A percentile compares a stretch with the other conserved stretches of the same genome.
phyloP scores from a whole-genome alignment of 2,888 invertebrate genomes.

The Eueremaeus valkanovi region DNA sequence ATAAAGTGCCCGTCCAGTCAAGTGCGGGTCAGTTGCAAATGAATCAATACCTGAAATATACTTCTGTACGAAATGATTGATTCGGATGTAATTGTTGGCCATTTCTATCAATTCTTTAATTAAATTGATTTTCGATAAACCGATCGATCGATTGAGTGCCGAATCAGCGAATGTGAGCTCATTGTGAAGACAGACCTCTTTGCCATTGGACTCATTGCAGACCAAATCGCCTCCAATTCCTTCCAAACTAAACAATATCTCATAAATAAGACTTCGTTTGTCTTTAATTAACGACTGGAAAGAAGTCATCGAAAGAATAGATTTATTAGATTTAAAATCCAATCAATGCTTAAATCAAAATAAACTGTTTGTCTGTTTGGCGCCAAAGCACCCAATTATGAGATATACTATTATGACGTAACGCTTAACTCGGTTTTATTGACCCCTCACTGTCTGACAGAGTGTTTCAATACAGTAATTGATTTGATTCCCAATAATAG shows the following conservation, averaged over 20 bases:
- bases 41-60: neutral
- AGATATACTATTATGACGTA: no score
- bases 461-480: no score
- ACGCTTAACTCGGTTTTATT: no score
- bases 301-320: no score
- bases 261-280: conserved; percentile 19
- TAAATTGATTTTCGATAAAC: conserved; percentile 31
- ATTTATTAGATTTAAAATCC: no score
- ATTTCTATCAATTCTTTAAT: neutral
- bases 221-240: conserved; percentile 33
- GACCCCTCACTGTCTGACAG: no score
- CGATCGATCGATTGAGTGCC: neutral
- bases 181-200: no score
- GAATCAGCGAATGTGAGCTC: neutral
- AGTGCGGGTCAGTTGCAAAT: neutral
- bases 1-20: neutral
- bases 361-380: no score
- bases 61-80: neutral
- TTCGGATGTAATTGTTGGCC: neutral
- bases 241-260: conserved; percentile 2
- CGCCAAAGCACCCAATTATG: no score
- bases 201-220: neutral
- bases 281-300: conserved; percentile 18
- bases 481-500: no score
- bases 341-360: no score